phyloP scores from a whole-genome alignment of 2,797 vertebrate genomes.

The Sus cebifrons region DNA sequence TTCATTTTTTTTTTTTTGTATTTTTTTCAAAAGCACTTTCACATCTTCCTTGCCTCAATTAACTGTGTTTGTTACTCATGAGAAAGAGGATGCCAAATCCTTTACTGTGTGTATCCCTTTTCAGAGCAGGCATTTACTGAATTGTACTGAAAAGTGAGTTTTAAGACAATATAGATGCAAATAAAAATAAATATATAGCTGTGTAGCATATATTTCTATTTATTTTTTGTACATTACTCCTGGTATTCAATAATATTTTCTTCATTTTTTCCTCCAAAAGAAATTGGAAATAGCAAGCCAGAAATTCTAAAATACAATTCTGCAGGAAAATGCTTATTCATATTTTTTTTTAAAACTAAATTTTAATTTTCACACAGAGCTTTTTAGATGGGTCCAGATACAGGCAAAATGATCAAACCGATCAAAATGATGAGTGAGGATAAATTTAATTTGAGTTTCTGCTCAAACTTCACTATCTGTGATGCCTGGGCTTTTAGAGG shows the following conservation, averaged over 20 bases:
- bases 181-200: neutral
- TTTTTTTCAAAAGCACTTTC: neutral
- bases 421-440: neutral
- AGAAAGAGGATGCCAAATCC: neutral
- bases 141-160: neutral
- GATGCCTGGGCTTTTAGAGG: neutral
- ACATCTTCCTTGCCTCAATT: neutral
- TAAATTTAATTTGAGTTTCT: neutral
- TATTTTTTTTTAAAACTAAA: no score
- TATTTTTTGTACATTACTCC: neutral
- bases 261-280: neutral
- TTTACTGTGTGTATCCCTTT: neutral
- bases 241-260: neutral
- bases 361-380: neutral
- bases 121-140: neutral
- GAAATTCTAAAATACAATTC: neutral
- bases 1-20: neutral
- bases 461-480: neutral
- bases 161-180: neutral
- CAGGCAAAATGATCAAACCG: neutral
- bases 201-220: neutral
- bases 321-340: neutral
- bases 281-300: neutral
- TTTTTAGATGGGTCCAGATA: neutral
- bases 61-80: neutral